Percentiles rank a stretch among this genome's conserved stretches.
Conservation (phyloP, 1,140 invertebrate genomes). For the Paraescarpia echinospica region DNA sequence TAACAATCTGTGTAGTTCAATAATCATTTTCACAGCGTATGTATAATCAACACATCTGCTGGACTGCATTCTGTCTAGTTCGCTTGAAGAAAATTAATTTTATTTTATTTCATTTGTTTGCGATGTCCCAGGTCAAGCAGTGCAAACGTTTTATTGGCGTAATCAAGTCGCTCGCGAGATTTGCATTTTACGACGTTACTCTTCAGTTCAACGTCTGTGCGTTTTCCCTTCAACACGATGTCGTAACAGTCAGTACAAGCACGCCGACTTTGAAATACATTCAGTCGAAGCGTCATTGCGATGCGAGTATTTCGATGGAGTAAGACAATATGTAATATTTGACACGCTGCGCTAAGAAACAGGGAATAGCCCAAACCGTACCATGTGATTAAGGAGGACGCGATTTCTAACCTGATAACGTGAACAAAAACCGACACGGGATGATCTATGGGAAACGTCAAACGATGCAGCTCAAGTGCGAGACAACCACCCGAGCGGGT, state of each 20-base stretch:
- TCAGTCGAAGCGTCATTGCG: not conserved
- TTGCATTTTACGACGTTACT: not conserved
- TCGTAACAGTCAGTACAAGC: not conserved
- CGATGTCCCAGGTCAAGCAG: not conserved
- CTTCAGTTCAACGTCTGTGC: not conserved
- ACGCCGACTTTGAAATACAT: not conserved
- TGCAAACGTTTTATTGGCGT: not conserved
- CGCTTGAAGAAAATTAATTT: not conserved
- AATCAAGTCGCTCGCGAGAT: not conserved
- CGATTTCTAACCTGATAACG: not conserved
- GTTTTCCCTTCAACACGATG: not conserved
- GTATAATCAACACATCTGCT: not conserved
- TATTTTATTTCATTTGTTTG: not conserved
- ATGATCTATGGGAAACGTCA: not conserved
- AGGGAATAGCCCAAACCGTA: not conserved
- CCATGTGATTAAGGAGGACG: not conserved
- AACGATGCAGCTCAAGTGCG: not conserved
- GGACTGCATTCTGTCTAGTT: not conserved
- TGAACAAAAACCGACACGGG: not conserved
- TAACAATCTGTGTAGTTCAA: no score
- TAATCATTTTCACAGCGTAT: no score
- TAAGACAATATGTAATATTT: not conserved
- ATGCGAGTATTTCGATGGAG: not conserved
- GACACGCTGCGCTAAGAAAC: not conserved
- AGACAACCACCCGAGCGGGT: not conserved